These are phyloP conservation scores for Lasioglossum villosulum DNA, from an alignment of 2,888 invertebrate genomes.

Conservation along the genomic window DNA sequence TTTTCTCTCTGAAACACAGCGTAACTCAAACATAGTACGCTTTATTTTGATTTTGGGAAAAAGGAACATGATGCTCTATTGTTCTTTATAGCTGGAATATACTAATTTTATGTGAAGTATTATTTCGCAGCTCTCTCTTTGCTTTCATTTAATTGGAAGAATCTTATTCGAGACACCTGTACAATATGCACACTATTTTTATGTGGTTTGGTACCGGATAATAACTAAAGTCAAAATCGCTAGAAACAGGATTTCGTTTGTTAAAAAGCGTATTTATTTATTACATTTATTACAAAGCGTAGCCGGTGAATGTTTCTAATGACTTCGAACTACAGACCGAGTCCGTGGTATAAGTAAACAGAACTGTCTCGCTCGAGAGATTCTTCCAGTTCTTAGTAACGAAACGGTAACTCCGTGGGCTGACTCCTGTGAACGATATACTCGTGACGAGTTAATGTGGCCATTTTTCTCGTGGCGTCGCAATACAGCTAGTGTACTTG, in stretches of 20 bases:
- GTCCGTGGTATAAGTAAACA: conserved; percentile 49
- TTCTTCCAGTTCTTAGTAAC: conserved; percentile 38
- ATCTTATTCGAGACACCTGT: too few species aligned
- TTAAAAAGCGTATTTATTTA: too few species aligned
- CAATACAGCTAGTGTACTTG: conserved; percentile 17
- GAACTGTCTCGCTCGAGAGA: conserved; percentile 33
- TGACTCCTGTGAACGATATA: conserved; percentile 48
- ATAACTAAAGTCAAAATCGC: too few species aligned
- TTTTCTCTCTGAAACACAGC: background rate
- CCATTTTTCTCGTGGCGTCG: conserved; percentile 47
- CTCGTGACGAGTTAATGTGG: conserved; percentile 43
- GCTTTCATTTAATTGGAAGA: background rate
- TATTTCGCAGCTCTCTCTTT: background rate
- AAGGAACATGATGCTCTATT: background rate
- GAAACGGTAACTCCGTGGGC: conserved; percentile 53
- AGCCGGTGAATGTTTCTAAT: conserved; percentile 55
- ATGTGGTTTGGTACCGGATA: too few species aligned
- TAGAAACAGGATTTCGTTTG: too few species aligned
- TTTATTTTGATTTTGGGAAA: background rate
- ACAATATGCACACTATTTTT: too few species aligned
- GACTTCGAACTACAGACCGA: conserved; percentile 49
- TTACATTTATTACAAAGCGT: conserved; percentile 14
- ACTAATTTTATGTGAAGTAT: background rate
- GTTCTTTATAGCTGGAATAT: background rate
- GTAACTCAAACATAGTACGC: background rate